These are phyloP conservation scores for Endomychus coccineus DNA, from an alignment of 2,888 invertebrate genomes.

Conservation along the genomic window DNA sequence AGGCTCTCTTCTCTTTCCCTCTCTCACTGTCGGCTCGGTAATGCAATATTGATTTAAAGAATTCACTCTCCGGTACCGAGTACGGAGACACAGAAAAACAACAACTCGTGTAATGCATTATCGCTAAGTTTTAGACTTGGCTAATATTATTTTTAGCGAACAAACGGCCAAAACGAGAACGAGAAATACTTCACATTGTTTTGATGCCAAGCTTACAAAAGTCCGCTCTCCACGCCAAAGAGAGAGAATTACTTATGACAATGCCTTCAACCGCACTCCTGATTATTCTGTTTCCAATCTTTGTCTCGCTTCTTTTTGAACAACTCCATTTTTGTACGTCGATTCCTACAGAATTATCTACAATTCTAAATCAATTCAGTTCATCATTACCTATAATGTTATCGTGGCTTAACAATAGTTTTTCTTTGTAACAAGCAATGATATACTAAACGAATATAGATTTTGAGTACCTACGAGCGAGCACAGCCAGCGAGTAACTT, in stretches of 20 bases:
- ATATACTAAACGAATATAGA: too few species aligned
- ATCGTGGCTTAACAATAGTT: too few species aligned
- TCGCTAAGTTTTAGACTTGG: constrained; percentile 33
- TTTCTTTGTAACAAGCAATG: too few species aligned
- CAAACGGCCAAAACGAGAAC: constrained; percentile 31
- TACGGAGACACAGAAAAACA: constrained; percentile 28
- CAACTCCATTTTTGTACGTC: too few species aligned
- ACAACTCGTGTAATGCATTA: constrained; percentile 35
- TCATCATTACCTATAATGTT: too few species aligned
- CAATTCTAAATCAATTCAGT: too few species aligned
- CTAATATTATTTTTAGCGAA: constrained; percentile 42
- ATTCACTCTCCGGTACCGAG: constrained; percentile 28
- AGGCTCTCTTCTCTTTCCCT: constrained; percentile 9
- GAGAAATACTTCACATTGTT: constrained; percentile 37
- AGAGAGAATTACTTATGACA: constrained; percentile 23
- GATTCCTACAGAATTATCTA: too few species aligned
- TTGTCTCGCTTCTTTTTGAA: too few species aligned
- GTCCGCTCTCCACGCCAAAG: constrained; percentile 19
- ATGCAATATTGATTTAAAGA: constrained; percentile 37
- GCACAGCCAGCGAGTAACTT: too few species aligned
- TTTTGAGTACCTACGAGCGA: too few species aligned
- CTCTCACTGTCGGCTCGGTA: constrained; percentile 17
- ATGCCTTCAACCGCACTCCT: constrained; percentile 14
- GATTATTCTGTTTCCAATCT: too few species aligned
- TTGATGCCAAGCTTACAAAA: constrained; percentile 40